Percentiles rank a stretch among this genome's conserved stretches.
Conservation (phyloP, 1,140 invertebrate species). For the Drosophila nasuta region DNA sequence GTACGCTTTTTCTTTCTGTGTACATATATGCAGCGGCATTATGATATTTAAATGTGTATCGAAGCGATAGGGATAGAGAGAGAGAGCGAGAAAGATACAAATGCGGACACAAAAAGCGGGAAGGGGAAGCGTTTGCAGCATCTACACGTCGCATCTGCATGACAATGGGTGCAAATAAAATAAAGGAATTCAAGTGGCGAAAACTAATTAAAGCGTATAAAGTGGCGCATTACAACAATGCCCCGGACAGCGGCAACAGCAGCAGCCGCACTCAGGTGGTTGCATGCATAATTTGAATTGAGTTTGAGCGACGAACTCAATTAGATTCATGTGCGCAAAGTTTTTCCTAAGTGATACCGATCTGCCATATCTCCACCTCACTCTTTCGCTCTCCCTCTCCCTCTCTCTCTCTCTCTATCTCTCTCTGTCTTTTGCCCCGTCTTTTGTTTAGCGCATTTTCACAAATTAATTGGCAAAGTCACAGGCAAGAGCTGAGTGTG, state of each 20-base stretch:
- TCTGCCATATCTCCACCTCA: constrained; percentile 26
- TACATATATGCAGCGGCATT: background rate
- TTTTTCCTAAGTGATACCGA: constrained; percentile 57
- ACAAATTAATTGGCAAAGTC: constrained; percentile 80
- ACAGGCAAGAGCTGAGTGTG: constrained; percentile 22
- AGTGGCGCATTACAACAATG: constrained; percentile 82
- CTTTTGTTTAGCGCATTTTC: constrained; percentile 66
- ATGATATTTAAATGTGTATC: constrained; percentile 19
- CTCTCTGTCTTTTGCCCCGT: constrained; percentile 2
- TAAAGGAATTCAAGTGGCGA: constrained; percentile 69
- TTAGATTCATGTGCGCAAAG: constrained; percentile 67
- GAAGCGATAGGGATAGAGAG: constrained; percentile 3
- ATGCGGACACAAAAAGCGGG: constrained; percentile 32
- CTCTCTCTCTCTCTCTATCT: background rate
- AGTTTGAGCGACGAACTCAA: constrained; percentile 69
- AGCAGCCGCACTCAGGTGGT: constrained; percentile 15
- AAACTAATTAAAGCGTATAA: constrained; percentile 83
- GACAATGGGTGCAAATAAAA: constrained; percentile 56
- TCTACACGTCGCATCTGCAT: constrained; percentile 74
- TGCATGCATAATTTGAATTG: constrained; percentile 75
- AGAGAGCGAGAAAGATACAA: background rate
- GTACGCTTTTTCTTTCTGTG: too few species aligned
- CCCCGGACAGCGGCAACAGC: constrained; percentile 3
- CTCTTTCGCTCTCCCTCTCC: background rate
- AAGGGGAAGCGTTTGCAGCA: constrained; percentile 70